phyloP scores from a whole-genome alignment of 1,140 invertebrate species.

The Caenorhabditis inopinata region DNA sequence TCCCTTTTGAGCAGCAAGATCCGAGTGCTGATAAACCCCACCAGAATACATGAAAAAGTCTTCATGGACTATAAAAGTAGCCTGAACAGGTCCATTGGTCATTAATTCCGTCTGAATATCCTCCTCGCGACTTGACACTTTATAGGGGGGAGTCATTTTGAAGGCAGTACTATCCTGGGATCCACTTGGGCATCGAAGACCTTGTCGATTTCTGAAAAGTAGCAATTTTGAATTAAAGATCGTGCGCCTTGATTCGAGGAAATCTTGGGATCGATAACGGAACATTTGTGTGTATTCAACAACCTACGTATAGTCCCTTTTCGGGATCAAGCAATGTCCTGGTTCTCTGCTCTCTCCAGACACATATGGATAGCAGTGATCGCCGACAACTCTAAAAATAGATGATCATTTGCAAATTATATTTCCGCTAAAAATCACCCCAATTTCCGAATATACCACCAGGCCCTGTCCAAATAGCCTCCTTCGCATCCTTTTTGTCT shows the following conservation, averaged over 20 bases:
- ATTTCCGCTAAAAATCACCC: slow-evolving; percentile 73
- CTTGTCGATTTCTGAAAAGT: slow-evolving; percentile 65
- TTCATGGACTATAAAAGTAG: slow-evolving; percentile 81
- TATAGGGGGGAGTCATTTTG: slow-evolving; percentile 80
- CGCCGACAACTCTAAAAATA: slow-evolving; percentile 64
- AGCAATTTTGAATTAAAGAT: too few relatives aligned
- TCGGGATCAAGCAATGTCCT: slow-evolving; percentile 68
- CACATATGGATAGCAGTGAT: slow-evolving; percentile 69
- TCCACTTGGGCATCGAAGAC: slow-evolving; percentile 65
- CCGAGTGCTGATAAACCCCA: slow-evolving; percentile 76
- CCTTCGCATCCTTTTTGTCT: slow-evolving; percentile 80
- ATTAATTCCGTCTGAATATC: slow-evolving; percentile 89
- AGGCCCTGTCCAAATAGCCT: slow-evolving; percentile 84
- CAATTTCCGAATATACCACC: slow-evolving; percentile 80
- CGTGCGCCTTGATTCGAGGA: too few relatives aligned
- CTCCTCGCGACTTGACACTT: slow-evolving; percentile 67
- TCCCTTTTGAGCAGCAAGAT: slow-evolving; percentile 68
- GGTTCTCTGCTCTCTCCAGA: slow-evolving; percentile 70
- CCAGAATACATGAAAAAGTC: slow-evolving; percentile 85
- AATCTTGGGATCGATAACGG: too few relatives aligned
- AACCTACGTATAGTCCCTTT: slow-evolving; percentile 37
- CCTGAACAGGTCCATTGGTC: slow-evolving; percentile 89
- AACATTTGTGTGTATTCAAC: too few relatives aligned
- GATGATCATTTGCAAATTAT: neutral
- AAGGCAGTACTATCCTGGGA: slow-evolving; percentile 57